These are phyloP conservation scores for Nothoprocta pentlandii DNA, from an alignment of 2,113 vertebrate species.

Conservation along the genomic window DNA sequence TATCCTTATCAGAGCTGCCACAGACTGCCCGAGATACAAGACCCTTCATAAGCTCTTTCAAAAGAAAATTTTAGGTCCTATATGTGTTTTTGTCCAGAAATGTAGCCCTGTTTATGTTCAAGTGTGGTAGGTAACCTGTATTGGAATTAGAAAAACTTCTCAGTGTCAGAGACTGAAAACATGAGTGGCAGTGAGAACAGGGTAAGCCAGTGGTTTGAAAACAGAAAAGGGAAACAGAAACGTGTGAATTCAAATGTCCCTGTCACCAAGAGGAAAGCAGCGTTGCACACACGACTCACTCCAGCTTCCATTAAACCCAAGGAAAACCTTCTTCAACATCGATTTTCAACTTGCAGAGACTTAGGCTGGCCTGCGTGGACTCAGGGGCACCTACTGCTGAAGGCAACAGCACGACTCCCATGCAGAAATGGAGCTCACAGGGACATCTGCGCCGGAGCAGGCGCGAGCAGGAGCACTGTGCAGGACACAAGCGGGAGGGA, in stretches of 20 bases:
- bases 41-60: neutral
- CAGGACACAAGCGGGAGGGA: neutral
- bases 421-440: neutral
- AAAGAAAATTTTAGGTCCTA: neutral
- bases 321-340: neutral
- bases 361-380: neutral
- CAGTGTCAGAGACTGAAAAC: neutral
- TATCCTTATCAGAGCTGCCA: neutral
- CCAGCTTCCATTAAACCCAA: neutral
- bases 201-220: neutral
- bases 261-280: neutral
- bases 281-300: neutral
- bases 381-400: neutral
- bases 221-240: neutral
- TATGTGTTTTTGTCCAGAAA: neutral
- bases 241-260: neutral
- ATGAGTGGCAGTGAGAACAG: neutral
- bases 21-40: neutral
- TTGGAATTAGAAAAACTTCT: neutral
- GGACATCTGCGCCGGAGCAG: neutral
- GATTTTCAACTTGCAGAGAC: neutral
- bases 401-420: neutral
- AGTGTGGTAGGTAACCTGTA: neutral
- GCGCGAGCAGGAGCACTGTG: too few relatives aligned
- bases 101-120: neutral